Evolutionary conservation across 2,797 vertebrate genomes (phyloP).

Genomic region (Cuculus canorus): DNA sequence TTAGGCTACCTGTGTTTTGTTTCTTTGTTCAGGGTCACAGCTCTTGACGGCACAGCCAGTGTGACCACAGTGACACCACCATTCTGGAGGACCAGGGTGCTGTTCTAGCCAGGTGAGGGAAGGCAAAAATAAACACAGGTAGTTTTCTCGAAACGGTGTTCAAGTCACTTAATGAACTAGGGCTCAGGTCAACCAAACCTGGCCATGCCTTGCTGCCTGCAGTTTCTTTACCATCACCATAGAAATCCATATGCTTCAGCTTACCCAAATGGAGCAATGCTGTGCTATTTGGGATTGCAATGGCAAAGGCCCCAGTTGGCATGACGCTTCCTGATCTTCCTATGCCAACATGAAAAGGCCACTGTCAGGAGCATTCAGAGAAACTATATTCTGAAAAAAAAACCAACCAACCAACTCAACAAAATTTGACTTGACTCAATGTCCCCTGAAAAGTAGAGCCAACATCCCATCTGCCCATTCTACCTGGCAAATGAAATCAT

Average conservation of each 20-base stretch:
- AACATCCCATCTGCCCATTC: background rate
- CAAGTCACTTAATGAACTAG: fast-evolving
- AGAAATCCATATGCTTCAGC: fast-evolving
- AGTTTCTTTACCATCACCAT: background rate
- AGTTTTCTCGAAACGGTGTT: background rate
- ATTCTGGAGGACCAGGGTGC: fast-evolving
- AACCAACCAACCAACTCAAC: background rate
- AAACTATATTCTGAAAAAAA: background rate
- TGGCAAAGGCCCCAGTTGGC: background rate
- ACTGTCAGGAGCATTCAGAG: background rate
- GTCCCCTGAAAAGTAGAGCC: background rate
- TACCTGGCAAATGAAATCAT: slow-evolving; percentile 17
- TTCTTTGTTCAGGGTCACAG: background rate
- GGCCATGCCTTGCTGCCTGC: background rate
- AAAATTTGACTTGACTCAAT: background rate
- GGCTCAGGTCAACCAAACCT: background rate
- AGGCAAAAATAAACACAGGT: background rate
- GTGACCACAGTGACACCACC: fast-evolving
- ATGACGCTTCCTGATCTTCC: background rate
- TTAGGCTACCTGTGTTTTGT: background rate
- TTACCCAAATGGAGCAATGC: fast-evolving
- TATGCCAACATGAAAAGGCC: background rate
- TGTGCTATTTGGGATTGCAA: background rate
- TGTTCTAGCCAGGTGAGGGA: background rate
- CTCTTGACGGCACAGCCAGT: background rate